These are phyloP conservation scores for Geotria australis DNA, from an alignment of 2,797 vertebrate genomes.

Conservation along the genomic window DNA sequence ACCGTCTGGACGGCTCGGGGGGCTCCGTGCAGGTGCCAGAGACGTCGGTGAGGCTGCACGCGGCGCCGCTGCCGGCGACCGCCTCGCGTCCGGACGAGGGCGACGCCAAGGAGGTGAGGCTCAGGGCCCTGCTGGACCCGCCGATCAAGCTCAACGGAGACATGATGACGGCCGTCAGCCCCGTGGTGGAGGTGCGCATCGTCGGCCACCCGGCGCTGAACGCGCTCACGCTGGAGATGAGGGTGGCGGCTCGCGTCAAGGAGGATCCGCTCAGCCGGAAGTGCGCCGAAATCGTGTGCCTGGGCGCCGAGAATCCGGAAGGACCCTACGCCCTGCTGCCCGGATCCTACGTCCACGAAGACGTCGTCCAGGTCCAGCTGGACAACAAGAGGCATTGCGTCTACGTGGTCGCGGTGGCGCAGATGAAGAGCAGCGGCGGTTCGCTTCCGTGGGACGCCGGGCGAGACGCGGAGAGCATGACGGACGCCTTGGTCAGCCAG, in stretches of 20 bases:
- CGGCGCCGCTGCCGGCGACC: slow-evolving; percentile 15
- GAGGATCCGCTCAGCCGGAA: slow-evolving; percentile 48
- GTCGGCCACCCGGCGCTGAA: slow-evolving; percentile 41
- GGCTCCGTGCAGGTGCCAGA: slow-evolving; percentile 46
- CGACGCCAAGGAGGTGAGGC: slow-evolving; percentile 34
- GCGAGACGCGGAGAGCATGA: too few species aligned
- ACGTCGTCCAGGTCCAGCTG: slow-evolving; percentile 48
- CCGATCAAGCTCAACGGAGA: slow-evolving; percentile 46
- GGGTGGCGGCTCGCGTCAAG: slow-evolving; percentile 47
- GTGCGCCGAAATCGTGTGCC: slow-evolving; percentile 43
- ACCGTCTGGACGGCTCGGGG: slow-evolving; percentile 36
- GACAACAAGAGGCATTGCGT: slow-evolving; percentile 30
- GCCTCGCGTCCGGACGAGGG: too few species aligned
- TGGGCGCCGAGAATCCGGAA: slow-evolving; percentile 30
- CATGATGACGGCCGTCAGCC: slow-evolving; percentile 45
- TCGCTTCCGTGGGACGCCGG: not conserved
- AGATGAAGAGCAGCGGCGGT: slow-evolving; percentile 12
- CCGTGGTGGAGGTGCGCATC: slow-evolving; percentile 45
- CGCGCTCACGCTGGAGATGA: slow-evolving; percentile 43
- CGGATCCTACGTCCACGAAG: slow-evolving; percentile 33
- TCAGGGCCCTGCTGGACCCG: slow-evolving; percentile 54
- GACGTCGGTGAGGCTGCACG: slow-evolving; percentile 35
- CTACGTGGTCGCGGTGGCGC: slow-evolving; percentile 36
- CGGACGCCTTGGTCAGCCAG: too few species aligned
- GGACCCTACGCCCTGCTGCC: slow-evolving; percentile 47